Evolutionary conservation across 2,113 vertebrate species (phyloP).

Genomic region (Cervus canadensis): DNA sequence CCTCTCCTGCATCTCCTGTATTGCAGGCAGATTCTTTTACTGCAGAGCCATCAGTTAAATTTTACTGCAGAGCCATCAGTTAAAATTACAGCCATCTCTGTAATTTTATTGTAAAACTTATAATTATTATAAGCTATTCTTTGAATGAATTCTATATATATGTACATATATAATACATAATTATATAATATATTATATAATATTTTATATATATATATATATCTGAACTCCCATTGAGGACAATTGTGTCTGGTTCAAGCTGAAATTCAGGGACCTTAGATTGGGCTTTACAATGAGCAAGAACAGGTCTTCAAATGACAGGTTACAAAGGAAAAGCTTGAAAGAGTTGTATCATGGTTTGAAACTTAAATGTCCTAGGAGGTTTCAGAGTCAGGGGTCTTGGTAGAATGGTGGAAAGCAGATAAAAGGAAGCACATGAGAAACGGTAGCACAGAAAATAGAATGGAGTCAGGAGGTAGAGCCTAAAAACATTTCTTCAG

Average conservation of each 20-base stretch:
- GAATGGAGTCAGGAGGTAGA: background rate
- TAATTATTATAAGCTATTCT: background rate
- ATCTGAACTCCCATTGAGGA: background rate
- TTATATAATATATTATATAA: background rate
- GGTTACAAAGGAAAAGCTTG: background rate
- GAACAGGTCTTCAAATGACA: background rate
- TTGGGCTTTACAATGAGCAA: background rate
- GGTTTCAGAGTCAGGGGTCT: background rate
- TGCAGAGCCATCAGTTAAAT: background rate
- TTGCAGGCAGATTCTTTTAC: background rate
- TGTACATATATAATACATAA: background rate
- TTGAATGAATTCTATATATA: background rate
- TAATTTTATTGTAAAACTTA: background rate
- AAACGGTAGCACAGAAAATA: background rate
- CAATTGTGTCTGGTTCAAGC: background rate
- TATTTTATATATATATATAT: background rate
- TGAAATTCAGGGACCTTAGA: background rate
- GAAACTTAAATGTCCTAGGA: background rate
- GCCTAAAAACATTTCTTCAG: background rate
- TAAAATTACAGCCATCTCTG: background rate
- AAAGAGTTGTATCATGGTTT: background rate
- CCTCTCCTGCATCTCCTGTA: background rate
- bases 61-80: background rate
- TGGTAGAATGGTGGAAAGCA: fast-evolving
- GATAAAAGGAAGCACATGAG: background rate